These are phyloP conservation scores for Elegia similella DNA, from an alignment of 2,888 invertebrate species.

Conservation along the genomic window DNA sequence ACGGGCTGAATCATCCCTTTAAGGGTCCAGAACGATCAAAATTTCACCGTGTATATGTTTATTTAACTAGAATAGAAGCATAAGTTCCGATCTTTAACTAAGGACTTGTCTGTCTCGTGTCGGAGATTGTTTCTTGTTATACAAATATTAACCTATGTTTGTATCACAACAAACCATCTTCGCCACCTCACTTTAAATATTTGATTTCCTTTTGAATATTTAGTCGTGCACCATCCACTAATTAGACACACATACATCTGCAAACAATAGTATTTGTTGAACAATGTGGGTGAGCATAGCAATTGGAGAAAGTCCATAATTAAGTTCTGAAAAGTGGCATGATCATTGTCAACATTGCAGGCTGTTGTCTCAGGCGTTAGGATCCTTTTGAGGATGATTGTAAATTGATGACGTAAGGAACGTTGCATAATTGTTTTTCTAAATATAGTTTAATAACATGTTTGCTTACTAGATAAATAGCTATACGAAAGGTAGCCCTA, in stretches of 20 bases:
- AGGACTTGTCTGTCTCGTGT: too few relatives aligned
- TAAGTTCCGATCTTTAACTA: too few relatives aligned
- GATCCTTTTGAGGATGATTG: background rate
- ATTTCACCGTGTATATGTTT: too few relatives aligned
- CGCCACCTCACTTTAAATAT: constrained; percentile 11
- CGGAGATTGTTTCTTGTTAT: too few relatives aligned
- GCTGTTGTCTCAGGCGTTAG: background rate
- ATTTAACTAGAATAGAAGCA: too few relatives aligned
- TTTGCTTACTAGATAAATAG: too few relatives aligned
- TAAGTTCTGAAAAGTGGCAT: constrained; percentile 14
- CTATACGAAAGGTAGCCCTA: too few relatives aligned
- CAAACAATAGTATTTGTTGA: constrained; percentile 25
- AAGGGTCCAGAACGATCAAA: too few relatives aligned
- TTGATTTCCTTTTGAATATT: constrained; percentile 14
- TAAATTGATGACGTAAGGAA: too few relatives aligned
- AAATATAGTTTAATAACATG: too few relatives aligned
- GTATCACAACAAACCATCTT: background rate
- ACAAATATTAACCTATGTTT: constrained; percentile 1
- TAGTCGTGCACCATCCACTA: background rate
- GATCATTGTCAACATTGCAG: background rate
- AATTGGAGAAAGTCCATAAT: constrained; percentile 34
- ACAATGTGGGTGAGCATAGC: constrained; percentile 28
- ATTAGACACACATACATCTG: constrained; percentile 16
- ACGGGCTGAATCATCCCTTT: too few relatives aligned
- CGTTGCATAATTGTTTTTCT: too few relatives aligned